phyloP scores from a whole-genome alignment of 2,113 vertebrate species.

The Tenebrosternarchus preto region DNA sequence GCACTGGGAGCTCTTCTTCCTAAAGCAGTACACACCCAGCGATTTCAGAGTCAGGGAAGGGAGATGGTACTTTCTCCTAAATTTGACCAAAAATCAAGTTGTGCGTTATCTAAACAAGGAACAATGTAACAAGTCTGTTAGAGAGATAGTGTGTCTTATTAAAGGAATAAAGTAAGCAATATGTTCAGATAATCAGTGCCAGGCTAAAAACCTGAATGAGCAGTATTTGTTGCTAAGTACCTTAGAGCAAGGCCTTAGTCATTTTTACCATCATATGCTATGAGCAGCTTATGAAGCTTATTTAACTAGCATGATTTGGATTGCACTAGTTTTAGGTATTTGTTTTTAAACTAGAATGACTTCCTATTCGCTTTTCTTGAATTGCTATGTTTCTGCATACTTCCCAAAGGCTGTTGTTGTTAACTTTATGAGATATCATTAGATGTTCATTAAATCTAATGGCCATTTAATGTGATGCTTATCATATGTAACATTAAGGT shows the following conservation, averaged over 20 bases:
- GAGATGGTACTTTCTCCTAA: background rate
- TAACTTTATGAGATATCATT: slow-evolving; percentile 41
- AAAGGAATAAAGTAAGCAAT: background rate
- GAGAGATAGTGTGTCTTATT: background rate
- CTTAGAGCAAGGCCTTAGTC: background rate
- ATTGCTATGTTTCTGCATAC: slow-evolving; percentile 21
- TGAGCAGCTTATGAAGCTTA: background rate
- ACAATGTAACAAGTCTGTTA: background rate
- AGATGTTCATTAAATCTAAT: slow-evolving; percentile 44
- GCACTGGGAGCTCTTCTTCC: slow-evolving; percentile 49
- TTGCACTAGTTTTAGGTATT: slow-evolving; percentile 13
- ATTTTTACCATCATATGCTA: background rate
- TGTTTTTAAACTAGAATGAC: background rate
- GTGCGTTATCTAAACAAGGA: background rate
- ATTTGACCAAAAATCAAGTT: slow-evolving; percentile 1
- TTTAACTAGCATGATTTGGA: slow-evolving; percentile 3
- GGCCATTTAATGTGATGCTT: slow-evolving; percentile 47
- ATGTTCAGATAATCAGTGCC: background rate
- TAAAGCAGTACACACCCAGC: background rate
- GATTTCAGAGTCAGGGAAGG: background rate
- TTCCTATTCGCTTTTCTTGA: background rate
- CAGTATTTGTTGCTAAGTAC: background rate
- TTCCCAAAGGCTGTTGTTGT: slow-evolving; percentile 37
- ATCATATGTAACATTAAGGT: slow-evolving; percentile 44
- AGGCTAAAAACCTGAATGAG: background rate